Evolutionary conservation across 2,797 vertebrate species (phyloP).

Genomic region (Falco peregrinus): DNA sequence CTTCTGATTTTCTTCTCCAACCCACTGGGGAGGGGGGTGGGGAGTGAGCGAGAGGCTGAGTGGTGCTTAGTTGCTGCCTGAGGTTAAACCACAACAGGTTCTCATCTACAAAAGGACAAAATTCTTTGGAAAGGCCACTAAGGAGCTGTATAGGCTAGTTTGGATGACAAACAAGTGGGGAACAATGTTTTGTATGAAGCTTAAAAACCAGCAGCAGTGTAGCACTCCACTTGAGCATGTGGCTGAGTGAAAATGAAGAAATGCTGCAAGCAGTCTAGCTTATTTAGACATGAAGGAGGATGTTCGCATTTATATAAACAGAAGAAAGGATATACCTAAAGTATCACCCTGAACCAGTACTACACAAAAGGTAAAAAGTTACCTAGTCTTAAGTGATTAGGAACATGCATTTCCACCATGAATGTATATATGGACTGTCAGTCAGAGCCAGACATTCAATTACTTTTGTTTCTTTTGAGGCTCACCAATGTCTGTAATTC

Average conservation of each 20-base stretch:
- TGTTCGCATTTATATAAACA: background rate
- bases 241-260: background rate
- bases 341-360: background rate
- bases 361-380: background rate
- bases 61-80: no score
- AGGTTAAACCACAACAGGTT: background rate
- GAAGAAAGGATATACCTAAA: background rate
- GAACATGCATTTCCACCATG: background rate
- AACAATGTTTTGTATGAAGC: background rate
- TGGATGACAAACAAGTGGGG: background rate
- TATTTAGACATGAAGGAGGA: background rate
- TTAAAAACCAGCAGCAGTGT: background rate
- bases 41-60: no score
- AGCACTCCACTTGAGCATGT: background rate
- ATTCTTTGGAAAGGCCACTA: background rate
- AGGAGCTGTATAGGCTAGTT: background rate
- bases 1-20: no score
- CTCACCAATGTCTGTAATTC: background rate
- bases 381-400: background rate
- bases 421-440: background rate
- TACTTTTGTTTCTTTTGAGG: background rate
- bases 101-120: background rate
- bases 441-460: background rate
- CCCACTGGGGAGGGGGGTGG: no score
- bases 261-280: background rate